Base-by-base conservation (phyloP, 2,797 vertebrate species). In the Trichosurus vulpecula region DNA sequence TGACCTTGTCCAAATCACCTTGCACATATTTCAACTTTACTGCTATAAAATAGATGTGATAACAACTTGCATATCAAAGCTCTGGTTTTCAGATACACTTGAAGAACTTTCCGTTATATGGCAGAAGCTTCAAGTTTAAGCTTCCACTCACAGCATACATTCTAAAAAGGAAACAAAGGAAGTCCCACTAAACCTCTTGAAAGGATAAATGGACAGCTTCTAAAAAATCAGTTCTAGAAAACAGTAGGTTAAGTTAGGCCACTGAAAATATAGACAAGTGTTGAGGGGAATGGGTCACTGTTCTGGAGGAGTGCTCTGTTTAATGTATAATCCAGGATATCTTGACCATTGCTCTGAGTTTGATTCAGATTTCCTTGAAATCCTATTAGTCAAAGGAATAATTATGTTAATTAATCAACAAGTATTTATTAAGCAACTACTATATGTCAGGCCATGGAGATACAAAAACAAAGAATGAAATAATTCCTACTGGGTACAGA, bases 101-200 rank as follows among this genome's bases (percentile, higher is more conserved):
- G 87, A 95, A 94, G 9, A 94, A 93, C 52, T 91, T 13, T 91
- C 0, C 22, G 8, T 16, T 94, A 90, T 52, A 52, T 47, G 27
- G 16, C 31, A 56, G 52, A 56, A 56, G 14, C 90, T 22, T 66
- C 61, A 95, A 51, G 27, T 35, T 55, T 96, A 61, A 92, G 56
- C 51, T n/a, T 95, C 95, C 54, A 54, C 31, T 94, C 31, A 66
- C 51, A 91, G 66, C 54, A 96, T 81, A 53, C 66, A 27, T 52
- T 96, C n/a, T 93, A 81, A 61, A 93, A 90, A 90, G 52, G 94
- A 95, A 92, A 52, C 52, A 87, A 93, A 93, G 5, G 90, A 94
- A 95, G 47, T n/a, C n/a, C 53, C 3, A 55, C 1, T 41, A 55
- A 87, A 35, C 90, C 31, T 19, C 91, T 52, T 57, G 52, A 96